Evolutionary conservation across 64 coral and sea anemone genomes (phyloP).

Genomic region (Catalaphyllia jardinei): DNA sequence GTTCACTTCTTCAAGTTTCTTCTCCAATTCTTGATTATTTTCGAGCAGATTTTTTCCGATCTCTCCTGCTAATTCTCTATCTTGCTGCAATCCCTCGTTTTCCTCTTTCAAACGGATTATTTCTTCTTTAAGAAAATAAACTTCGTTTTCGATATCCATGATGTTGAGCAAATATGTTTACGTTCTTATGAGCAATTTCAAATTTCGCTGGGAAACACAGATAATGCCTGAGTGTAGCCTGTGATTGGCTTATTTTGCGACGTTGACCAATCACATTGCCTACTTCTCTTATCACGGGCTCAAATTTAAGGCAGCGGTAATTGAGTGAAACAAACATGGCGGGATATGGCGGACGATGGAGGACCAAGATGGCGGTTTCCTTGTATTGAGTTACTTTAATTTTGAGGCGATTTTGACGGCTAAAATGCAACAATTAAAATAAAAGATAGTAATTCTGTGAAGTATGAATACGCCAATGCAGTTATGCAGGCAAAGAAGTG

Average conservation of each 20-base stretch:
- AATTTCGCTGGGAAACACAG: background rate
- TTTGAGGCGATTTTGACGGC: background rate
- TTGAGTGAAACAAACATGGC: background rate
- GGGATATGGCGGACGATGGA: background rate
- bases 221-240: background rate
- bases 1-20: slow-evolving; percentile 79
- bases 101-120: slow-evolving; percentile 51
- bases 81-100: slow-evolving; percentile 48
- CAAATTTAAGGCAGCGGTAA: background rate
- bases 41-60: slow-evolving; percentile 87
- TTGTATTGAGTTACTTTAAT: background rate
- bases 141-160: slow-evolving; percentile 15
- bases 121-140: slow-evolving; percentile 39
- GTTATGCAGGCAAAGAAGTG: background rate
- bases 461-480: background rate
- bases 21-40: slow-evolving; percentile 89
- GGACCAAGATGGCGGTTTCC: too few species aligned
- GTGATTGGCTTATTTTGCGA: slow-evolving; percentile 15
- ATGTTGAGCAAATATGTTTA: background rate
- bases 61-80: slow-evolving; percentile 83
- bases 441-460: background rate
- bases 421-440: background rate
- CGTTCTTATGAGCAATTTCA: background rate
- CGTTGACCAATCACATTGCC: slow-evolving; percentile 2
- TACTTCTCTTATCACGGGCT: background rate